These are phyloP conservation scores for Pocillopora verrucosa DNA, from an alignment of 64 coral and sea anemone species.

Conservation along the genomic window DNA sequence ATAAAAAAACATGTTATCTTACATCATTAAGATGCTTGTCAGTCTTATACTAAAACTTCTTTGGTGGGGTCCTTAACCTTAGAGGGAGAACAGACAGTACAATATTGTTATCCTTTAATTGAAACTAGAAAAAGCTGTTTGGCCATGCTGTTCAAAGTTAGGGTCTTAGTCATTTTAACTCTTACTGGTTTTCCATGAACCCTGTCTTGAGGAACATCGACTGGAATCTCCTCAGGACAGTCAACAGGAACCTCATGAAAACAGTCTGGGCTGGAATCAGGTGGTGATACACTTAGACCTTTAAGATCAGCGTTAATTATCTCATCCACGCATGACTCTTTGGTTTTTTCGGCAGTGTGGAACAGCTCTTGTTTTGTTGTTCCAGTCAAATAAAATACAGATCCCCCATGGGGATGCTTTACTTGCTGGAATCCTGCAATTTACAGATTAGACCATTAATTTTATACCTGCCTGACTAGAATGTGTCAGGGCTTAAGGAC, in stretches of 20 bases:
- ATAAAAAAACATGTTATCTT: not conserved
- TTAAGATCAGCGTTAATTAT: conserved; percentile 62
- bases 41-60: not conserved
- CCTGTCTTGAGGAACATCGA: conserved; percentile 68
- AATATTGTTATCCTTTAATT: too few relatives aligned
- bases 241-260: conserved; percentile 65
- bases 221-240: conserved; percentile 59
- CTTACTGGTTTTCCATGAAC: not conserved
- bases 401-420: conserved; percentile 46
- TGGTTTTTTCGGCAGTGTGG: conserved; percentile 78
- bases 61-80: not conserved
- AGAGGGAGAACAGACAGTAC: too few relatives aligned
- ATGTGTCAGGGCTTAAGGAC: too few relatives aligned
- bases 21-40: not conserved
- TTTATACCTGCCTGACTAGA: not conserved
- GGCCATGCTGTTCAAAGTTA: too few relatives aligned
- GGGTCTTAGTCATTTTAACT: not conserved
- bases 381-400: conserved; percentile 86
- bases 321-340: conserved; percentile 88
- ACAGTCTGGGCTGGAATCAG: conserved; percentile 50
- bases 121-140: not conserved
- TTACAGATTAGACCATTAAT: not conserved
- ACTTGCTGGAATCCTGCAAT: conserved; percentile 58
- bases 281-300: conserved; percentile 49
- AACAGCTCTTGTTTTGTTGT: conserved; percentile 84